Evolutionary conservation across 2,888 invertebrate species (phyloP), one percentile per base, ranked within the genome.

Genomic region (Leucoptera coffeella): DNA sequence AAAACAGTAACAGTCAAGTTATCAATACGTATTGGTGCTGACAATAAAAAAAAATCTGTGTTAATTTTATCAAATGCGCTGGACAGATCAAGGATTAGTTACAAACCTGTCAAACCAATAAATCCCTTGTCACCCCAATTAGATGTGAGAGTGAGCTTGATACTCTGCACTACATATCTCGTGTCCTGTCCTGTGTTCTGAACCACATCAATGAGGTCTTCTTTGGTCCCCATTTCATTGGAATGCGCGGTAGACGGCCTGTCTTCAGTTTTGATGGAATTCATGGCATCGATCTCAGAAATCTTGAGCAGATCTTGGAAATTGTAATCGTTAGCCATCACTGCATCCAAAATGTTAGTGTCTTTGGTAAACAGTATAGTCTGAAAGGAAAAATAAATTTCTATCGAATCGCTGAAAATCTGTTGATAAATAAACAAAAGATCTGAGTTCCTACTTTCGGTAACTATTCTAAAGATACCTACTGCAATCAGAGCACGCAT

Each of bases 321-420:
- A 35, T 59, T 56, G 32, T 50, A 56, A 33, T 67, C 69, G 33
- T 60, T 59, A 15, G 37, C 35, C 48, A 64, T 48, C 30, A 64
- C 44, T 0, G 51, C 37, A 37, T 69, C 85, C 15, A 90, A 59
- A 28, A 88, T 86, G 11, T 54, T 48, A 17, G 87, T 79, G 38
- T 85, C 81, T 34, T 81, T 84, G 12, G 89, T 89, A 50, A 89
- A 90, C 29, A 90, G 64, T 34, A 90, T 88, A 6, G 88, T 90
- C 89, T 90, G 65, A 17, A 17, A 6, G 17, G 17, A 7, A 17
- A 17, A 17, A 17, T 17, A 17, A 7, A 17, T 17, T 9, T n/a
- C n/a, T n/a, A n/a, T n/a, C n/a, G n/a, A n/a, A n/a, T n/a, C n/a
- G n/a, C n/a, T n/a, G n/a, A n/a, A n/a, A n/a, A n/a, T n/a, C n/a